Conservation (phyloP, 2,888 invertebrate species). For the Lasioglossum morio region DNA sequence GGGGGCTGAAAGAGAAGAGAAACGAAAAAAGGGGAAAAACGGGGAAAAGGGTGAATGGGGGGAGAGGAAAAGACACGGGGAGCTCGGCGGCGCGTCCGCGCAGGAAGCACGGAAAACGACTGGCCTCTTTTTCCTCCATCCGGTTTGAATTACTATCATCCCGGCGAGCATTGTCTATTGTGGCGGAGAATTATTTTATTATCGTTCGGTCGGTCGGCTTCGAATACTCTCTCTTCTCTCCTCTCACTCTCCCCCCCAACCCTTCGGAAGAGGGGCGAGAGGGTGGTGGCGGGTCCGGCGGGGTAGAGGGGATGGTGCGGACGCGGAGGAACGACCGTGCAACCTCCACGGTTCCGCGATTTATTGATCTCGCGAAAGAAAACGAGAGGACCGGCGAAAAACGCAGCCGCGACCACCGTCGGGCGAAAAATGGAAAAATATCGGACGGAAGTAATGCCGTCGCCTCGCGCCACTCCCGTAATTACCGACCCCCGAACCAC, state of each 20-base stretch:
- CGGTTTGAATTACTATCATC: conserved; percentile 83
- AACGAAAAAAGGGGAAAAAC: conserved; percentile 23
- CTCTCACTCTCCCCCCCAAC: neutral
- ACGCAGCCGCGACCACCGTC: conserved; percentile 48
- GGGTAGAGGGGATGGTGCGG: conserved; percentile 27
- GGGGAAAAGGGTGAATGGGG: conserved; percentile 24
- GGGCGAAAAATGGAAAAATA: conserved; percentile 60
- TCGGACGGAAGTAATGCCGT: conserved; percentile 55
- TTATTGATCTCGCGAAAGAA: conserved; percentile 71
- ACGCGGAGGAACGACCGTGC: conserved; percentile 62
- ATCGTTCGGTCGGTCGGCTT: conserved; percentile 77
- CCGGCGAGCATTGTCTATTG: conserved; percentile 82
- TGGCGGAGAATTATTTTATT: conserved; percentile 84
- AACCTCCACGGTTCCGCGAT: conserved; percentile 65
- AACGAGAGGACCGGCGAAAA: conserved; percentile 66
- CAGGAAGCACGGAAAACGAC: conserved; percentile 81
- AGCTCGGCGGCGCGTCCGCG: conserved; percentile 40
- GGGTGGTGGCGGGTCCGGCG: conserved; percentile 19
- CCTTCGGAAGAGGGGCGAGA: neutral
- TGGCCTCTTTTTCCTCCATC: conserved; percentile 73
- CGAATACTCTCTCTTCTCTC: conserved; percentile 52
- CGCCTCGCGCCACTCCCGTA: conserved; percentile 39
- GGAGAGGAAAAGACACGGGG: conserved; percentile 46
- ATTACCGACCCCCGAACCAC: conserved; percentile 39
- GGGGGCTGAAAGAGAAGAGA: conserved; percentile 29